Conservation (phyloP, 1,140 invertebrate genomes). For the Caerostris darwini region DNA sequence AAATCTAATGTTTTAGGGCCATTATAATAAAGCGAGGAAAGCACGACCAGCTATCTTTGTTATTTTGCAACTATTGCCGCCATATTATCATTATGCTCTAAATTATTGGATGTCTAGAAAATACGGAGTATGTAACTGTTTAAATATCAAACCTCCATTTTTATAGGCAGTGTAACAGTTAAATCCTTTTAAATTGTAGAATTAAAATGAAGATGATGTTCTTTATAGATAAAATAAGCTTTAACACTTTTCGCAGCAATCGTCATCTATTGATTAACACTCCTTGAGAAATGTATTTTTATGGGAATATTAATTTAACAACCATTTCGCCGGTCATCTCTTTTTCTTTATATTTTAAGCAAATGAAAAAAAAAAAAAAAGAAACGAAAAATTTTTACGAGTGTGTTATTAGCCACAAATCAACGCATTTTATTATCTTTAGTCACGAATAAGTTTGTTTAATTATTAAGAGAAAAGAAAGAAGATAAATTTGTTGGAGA, state of each 20-base stretch:
- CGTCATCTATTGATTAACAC: not conserved
- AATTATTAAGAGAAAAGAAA: not conserved
- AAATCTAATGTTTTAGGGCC: too few relatives aligned
- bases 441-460: conserved; percentile 16
- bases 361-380: conserved; percentile 1
- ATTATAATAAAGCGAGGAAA: too few relatives aligned
- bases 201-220: not conserved
- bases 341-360: not conserved
- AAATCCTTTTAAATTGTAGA: not conserved
- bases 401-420: conserved; percentile 26
- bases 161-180: too few relatives aligned
- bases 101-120: too few relatives aligned
- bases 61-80: too few relatives aligned
- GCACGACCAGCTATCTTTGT: too few relatives aligned
- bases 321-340: not conserved
- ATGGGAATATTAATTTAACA: not conserved
- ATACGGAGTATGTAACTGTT: too few relatives aligned
- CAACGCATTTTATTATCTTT: conserved; percentile 18
- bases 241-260: not conserved
- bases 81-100: too few relatives aligned
- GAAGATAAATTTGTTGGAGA: not conserved
- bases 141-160: too few relatives aligned
- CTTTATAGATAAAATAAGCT: not conserved
- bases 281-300: not conserved
- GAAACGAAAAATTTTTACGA: not conserved